phyloP scores from a whole-genome alignment of 2,888 invertebrate species.

The Napeogenes inachia region DNA sequence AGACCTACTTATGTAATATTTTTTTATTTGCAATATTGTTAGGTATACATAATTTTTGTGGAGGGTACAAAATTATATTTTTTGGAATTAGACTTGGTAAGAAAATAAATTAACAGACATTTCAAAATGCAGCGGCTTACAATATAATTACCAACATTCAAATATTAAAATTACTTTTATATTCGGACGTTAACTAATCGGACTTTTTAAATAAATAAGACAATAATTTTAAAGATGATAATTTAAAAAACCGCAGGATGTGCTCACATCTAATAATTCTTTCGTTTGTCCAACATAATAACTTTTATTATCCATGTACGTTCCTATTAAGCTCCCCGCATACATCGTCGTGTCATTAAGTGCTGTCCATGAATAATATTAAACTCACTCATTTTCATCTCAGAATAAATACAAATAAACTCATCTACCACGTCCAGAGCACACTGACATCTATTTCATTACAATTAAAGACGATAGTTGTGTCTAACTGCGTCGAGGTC shows the following conservation, averaged over 20 bases:
- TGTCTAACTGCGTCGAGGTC: conserved; percentile 34
- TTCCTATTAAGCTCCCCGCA: conserved; percentile 23
- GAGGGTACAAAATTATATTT: too few relatives aligned
- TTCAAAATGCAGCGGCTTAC: too few relatives aligned
- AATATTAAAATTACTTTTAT: too few relatives aligned
- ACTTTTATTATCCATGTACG: conserved; percentile 26
- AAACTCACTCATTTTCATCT: conserved; percentile 52
- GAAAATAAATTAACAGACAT: too few relatives aligned
- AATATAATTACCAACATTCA: too few relatives aligned
- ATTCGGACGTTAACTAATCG: too few relatives aligned
- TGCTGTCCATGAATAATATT: conserved; percentile 57
- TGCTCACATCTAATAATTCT: conserved; percentile 33
- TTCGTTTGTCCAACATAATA: conserved; percentile 28
- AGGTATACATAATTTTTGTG: too few relatives aligned
- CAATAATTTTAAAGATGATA: conserved; percentile 12
- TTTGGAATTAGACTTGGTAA: too few relatives aligned
- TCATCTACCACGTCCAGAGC: conserved; percentile 29
- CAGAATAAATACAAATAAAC: conserved; percentile 48
- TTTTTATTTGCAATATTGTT: too few relatives aligned
- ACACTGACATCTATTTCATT: conserved; percentile 38
- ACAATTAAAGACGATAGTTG: conserved; percentile 42
- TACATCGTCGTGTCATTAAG: conserved; percentile 32
- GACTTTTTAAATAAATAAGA: too few relatives aligned
- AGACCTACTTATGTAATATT: too few relatives aligned
- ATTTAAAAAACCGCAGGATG: conserved; percentile 28